These are phyloP conservation scores for Tinamus major DNA, from an alignment of 2,797 vertebrate genomes.

Conservation along the genomic window DNA sequence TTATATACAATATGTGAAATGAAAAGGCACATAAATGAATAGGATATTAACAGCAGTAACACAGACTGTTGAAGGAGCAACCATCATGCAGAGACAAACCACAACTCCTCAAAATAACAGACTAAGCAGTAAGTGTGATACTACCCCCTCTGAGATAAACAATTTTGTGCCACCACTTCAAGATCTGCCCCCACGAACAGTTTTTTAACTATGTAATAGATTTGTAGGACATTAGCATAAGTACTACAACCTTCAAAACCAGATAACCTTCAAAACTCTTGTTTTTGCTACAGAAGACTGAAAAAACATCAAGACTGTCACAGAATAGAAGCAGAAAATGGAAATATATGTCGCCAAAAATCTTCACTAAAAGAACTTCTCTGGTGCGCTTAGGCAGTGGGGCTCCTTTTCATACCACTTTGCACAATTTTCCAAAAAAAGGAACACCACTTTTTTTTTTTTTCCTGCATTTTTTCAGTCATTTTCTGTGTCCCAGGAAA, in stretches of 20 bases:
- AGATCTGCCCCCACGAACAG: neutral
- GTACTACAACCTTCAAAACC: too few species aligned
- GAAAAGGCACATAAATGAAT: neutral
- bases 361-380: neutral
- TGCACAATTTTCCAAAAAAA: neutral
- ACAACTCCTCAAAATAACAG: neutral
- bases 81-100: neutral
- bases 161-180: neutral
- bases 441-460: neutral
- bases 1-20: neutral
- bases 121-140: neutral
- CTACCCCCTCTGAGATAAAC: neutral
- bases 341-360: neutral
- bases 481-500: constrained; percentile 6
- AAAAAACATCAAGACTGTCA: neutral
- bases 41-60: neutral
- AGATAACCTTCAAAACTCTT: neutral
- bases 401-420: neutral
- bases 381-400: neutral
- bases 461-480: constrained; percentile 1
- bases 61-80: neutral
- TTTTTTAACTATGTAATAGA: neutral
- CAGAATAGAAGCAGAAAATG: neutral
- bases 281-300: neutral
- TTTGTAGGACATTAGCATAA: neutral